phyloP scores from a whole-genome alignment of 2,888 invertebrate species.

The Achlya flavicornis region DNA sequence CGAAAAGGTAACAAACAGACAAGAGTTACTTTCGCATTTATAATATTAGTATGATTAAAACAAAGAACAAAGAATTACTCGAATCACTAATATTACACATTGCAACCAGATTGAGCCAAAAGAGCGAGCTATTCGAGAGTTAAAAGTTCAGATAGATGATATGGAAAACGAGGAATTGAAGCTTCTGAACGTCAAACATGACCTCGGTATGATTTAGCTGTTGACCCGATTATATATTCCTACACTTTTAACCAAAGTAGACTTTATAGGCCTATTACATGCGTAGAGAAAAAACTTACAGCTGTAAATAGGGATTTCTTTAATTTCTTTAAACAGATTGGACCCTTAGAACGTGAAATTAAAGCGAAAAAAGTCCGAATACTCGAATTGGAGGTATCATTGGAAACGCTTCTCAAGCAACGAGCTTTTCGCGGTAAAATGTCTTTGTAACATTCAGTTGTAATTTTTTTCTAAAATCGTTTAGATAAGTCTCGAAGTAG shows the following conservation, averaged over 20 bases:
- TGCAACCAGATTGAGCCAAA: constrained; percentile 89
- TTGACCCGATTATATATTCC: background rate
- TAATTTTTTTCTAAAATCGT: constrained; percentile 69
- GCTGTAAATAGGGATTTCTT: constrained; percentile 50
- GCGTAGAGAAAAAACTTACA: constrained; percentile 70
- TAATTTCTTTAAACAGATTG: constrained; percentile 84
- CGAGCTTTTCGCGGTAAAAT: constrained; percentile 85
- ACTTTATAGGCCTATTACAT: background rate
- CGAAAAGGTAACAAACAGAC: no score
- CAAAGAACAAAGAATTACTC: background rate
- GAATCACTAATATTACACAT: constrained; percentile 7
- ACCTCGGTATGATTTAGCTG: constrained; percentile 65
- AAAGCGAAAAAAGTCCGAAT: constrained; percentile 92
- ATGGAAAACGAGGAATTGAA: constrained; percentile 93
- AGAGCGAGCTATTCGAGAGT: constrained; percentile 90
- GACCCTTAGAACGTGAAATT: constrained; percentile 93
- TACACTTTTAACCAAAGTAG: background rate
- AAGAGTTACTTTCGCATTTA: no score
- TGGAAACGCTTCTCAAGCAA: constrained; percentile 90
- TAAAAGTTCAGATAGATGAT: constrained; percentile 91
- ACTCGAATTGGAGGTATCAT: constrained; percentile 91
- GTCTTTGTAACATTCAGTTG: constrained; percentile 59
- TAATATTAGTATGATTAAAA: background rate
- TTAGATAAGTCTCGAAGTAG: constrained; percentile 18
- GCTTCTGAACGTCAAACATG: constrained; percentile 79